phyloP scores from a whole-genome alignment of 2,113 vertebrate genomes.

The Aptenodytes patagonicus region DNA sequence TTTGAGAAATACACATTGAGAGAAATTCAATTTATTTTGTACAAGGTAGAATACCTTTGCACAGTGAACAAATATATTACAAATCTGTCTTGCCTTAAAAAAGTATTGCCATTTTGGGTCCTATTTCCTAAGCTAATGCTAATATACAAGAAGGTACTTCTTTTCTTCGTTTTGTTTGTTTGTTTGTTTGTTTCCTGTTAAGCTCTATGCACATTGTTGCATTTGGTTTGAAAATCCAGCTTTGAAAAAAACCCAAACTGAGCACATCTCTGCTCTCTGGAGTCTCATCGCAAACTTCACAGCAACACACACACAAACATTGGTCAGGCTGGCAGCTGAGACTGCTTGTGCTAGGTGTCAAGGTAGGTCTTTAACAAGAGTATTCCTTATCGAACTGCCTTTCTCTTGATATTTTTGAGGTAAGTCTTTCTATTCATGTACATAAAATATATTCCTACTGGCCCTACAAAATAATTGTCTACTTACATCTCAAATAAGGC shows the following conservation, averaged over 20 bases:
- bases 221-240: constrained; percentile 55
- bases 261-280: constrained; percentile 9
- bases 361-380: background rate
- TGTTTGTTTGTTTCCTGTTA: background rate
- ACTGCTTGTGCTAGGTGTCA: constrained; percentile 28
- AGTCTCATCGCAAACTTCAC: background rate
- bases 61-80: constrained; percentile 79
- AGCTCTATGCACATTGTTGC: constrained; percentile 37
- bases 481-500: constrained; percentile 65
- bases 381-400: background rate
- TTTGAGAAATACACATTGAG: constrained; percentile 4
- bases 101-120: constrained; percentile 79
- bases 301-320: background rate
- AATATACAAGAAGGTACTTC: constrained; percentile 35
- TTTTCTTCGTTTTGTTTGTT: background rate
- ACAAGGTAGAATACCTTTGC: constrained; percentile 68
- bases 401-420: constrained; percentile 55
- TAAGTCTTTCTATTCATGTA: constrained; percentile 56
- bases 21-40: constrained; percentile 79
- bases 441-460: constrained; percentile 40
- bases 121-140: constrained; percentile 36
- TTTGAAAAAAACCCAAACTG: background rate
- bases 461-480: constrained; percentile 53
- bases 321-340: constrained; percentile 17
- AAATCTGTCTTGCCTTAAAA: constrained; percentile 77